Percentiles rank a stretch among this genome's conserved stretches.
Conservation (phyloP, 2,113 vertebrate genomes). For the Hystrix brachyura region DNA sequence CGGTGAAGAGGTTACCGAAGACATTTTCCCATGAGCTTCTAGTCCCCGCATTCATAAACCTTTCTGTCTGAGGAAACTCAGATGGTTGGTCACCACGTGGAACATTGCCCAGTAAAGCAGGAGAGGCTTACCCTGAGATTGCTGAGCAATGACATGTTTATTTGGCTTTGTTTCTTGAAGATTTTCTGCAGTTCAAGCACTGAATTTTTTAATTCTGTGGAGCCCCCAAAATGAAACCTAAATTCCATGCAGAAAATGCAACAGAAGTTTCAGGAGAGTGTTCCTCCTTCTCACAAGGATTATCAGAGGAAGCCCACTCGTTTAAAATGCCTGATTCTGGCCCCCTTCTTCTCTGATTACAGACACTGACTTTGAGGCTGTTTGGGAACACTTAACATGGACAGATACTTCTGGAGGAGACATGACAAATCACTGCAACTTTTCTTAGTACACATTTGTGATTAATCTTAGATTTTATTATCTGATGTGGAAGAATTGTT, state of each 20-base stretch:
- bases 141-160: constrained; percentile 82
- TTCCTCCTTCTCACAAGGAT: not conserved
- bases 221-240: constrained; percentile 8
- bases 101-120: constrained; percentile 81
- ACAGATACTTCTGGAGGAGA: not conserved
- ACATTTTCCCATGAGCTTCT: constrained; percentile 91
- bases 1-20: constrained; percentile 85
- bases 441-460: constrained; percentile 50
- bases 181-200: constrained; percentile 55
- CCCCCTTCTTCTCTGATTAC: constrained; percentile 1
- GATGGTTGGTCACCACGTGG: constrained; percentile 86
- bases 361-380: constrained; percentile 3
- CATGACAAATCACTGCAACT: constrained; percentile 31
- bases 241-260: not conserved
- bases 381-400: constrained; percentile 30
- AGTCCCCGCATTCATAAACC: constrained; percentile 86
- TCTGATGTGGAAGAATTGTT: not conserved
- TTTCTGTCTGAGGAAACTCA: constrained; percentile 87
- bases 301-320: not conserved
- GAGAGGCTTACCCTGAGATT: constrained; percentile 64
- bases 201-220: not conserved
- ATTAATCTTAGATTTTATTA: constrained; percentile 63
- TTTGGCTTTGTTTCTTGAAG: constrained; percentile 78
- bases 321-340: not conserved
- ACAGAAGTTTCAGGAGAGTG: not conserved